Base-by-base conservation (phyloP, 2,113 vertebrate genomes). In the Sarotherodon lohbergeri region DNA sequence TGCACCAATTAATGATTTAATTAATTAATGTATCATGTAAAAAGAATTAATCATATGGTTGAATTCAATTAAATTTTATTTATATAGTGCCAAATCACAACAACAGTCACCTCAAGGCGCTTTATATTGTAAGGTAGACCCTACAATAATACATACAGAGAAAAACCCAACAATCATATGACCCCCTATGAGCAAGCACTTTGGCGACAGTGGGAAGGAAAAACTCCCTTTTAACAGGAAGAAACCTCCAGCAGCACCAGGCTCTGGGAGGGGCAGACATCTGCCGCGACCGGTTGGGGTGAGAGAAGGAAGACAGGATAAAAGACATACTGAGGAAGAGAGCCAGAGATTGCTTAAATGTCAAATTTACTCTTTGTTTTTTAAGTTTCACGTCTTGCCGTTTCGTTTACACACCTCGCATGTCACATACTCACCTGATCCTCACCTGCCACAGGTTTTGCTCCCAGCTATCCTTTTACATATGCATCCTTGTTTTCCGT, bases 261-360 rank as follows among this genome's bases (percentile, higher is more conserved):
- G 3, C 27, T 61, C 57, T 9, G 14, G 8, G 14, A 59, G 56
- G 56, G 56, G 14, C 5, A 0, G 27, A 3, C 14, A 59, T 59
- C 14, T 59, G 57, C 27, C 0, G 8, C 0, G 29, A 61, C 0
- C 0, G 5, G 5, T 61, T 61, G 29, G 57, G 57, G 27, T 32
- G 57, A 0, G 4, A 59, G 27, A 59, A 17, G 57, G 27, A 59
- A 17, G 0, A 59, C 16, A 34, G 57, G 57, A 61, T 10, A 61
- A 61, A 3, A 14, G 0, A 34, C 57, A 61, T 1, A 16, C 29
- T 34, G 57, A 0, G 16, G 29, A 61, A 61, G 29, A 63, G 29
- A 61, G 57, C 0, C 29, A 61, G 29, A 34, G 0, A 4, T 63
- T 63, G 59, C 29, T 29, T 46, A 27, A 73, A 19, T 2, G 68